A percentile compares a stretch with the other conserved stretches of the same genome.
phyloP scores from a whole-genome alignment of 2,888 invertebrate genomes.

The Amphiduros pacificus region DNA sequence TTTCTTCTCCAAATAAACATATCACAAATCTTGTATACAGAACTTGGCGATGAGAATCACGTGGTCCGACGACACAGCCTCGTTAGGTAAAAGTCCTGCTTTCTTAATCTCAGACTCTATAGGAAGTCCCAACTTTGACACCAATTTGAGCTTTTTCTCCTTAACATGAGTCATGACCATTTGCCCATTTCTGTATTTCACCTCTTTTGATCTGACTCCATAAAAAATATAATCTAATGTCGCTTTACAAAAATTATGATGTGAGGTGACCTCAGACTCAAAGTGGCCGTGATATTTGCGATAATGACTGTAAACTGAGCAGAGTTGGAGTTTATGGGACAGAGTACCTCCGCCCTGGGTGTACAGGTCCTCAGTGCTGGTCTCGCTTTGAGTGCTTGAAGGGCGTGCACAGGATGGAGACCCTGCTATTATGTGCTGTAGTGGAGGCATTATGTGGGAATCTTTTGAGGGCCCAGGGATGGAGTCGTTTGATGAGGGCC shows the following conservation, averaged over 20 bases:
- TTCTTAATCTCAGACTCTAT: slow-evolving; percentile 65
- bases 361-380: background rate
- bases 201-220: background rate
- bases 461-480: too few relatives aligned
- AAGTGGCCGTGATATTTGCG: slow-evolving; percentile 43
- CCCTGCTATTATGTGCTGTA: too few relatives aligned
- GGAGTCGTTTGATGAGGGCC: too few relatives aligned
- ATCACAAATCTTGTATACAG: too few relatives aligned
- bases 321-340: slow-evolving; percentile 70
- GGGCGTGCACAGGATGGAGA: too few relatives aligned
- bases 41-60: slow-evolving; percentile 47
- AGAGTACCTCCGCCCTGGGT: slow-evolving; percentile 64
- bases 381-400: background rate
- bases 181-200: background rate
- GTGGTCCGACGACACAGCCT: slow-evolving; percentile 50
- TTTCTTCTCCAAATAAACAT: too few relatives aligned
- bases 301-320: slow-evolving; percentile 71
- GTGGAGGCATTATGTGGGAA: too few relatives aligned
- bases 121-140: slow-evolving; percentile 71
- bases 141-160: slow-evolving; percentile 64
- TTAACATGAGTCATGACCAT: background rate
- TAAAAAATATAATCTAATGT: slow-evolving; percentile 90
- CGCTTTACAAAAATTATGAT: slow-evolving; percentile 72
- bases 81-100: slow-evolving; percentile 73
- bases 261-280: slow-evolving; percentile 73